These are phyloP conservation scores for Hecatera dysodea DNA, from an alignment of 2,888 invertebrate species.

Conservation along the genomic window DNA sequence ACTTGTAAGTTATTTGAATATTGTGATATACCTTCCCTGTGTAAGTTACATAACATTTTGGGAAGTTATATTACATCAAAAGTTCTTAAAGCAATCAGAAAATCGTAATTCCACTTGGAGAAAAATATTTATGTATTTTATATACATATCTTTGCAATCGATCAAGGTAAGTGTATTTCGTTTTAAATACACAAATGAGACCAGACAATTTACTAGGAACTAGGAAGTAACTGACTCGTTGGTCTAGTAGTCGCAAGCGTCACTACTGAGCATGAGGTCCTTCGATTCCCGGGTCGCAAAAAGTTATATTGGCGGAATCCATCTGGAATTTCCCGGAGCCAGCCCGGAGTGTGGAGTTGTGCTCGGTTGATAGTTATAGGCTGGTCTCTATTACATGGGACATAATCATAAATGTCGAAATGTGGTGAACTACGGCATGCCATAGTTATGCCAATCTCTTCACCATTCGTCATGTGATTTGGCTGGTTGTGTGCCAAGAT, in stretches of 20 bases:
- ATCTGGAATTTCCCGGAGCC: too few species aligned
- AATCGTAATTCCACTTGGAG: conserved; percentile 1
- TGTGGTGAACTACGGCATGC: too few species aligned
- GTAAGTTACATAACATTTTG: conserved; percentile 10
- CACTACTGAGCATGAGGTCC: neutral
- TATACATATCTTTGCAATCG: neutral
- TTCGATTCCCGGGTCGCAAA: neutral
- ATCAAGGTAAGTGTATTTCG: neutral
- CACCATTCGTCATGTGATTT: neutral
- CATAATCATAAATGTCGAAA: too few species aligned
- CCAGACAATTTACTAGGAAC: neutral
- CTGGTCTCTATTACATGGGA: neutral
- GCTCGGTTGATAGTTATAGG: too few species aligned
- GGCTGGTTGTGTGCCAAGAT: neutral
- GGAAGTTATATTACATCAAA: conserved; percentile 36
- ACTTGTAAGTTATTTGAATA: conserved; percentile 30
- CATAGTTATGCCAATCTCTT: too few species aligned
- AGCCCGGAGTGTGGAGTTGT: too few species aligned
- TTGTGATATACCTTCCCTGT: conserved; percentile 9
- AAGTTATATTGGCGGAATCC: neutral
- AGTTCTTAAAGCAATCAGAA: conserved; percentile 31
- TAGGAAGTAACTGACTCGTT: neutral
- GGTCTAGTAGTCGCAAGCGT: neutral
- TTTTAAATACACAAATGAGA: neutral
- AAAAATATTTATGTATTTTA: conserved; percentile 1